Percentiles rank a stretch among this genome's conserved stretches.
phyloP scores from a whole-genome alignment of 2,797 vertebrate genomes.

The Melanotaenia parkinsoni region DNA sequence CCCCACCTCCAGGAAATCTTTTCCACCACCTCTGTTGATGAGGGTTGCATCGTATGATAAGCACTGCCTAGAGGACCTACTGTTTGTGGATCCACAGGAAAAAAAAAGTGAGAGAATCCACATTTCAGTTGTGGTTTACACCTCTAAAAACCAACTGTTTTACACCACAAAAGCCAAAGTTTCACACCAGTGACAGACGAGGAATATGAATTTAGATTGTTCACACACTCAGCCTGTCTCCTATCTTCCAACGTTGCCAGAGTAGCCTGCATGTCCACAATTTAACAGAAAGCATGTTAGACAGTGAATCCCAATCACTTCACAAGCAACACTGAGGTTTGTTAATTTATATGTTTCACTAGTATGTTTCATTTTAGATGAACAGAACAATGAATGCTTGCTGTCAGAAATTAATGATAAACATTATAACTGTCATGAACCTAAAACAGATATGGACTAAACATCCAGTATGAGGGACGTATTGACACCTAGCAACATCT shows the following conservation, averaged over 20 bases:
- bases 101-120: slow-evolving; percentile 46
- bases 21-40: slow-evolving; percentile 61
- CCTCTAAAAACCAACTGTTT: slow-evolving; percentile 61
- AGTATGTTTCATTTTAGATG: neutral
- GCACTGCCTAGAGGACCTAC: slow-evolving; percentile 39
- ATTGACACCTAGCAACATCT: neutral
- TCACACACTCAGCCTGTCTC: slow-evolving; percentile 17
- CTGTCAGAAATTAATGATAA: neutral
- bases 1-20: slow-evolving; percentile 56
- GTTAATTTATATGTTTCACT: neutral
- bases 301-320: neutral
- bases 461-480: neutral
- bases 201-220: slow-evolving; percentile 29
- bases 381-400: neutral
- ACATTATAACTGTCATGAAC: neutral
- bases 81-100: slow-evolving; percentile 31
- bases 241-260: neutral
- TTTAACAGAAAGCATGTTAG: slow-evolving; percentile 3
- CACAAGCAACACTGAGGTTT: neutral
- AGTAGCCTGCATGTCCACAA: slow-evolving; percentile 1
- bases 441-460: neutral
- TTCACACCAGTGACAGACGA: slow-evolving; percentile 23
- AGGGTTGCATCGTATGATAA: slow-evolving; percentile 62
- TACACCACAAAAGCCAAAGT: slow-evolving; percentile 49
- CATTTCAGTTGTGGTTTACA: slow-evolving; percentile 67